Conservation (phyloP, 2,888 invertebrate genomes). For the Euzophera pinguis region DNA sequence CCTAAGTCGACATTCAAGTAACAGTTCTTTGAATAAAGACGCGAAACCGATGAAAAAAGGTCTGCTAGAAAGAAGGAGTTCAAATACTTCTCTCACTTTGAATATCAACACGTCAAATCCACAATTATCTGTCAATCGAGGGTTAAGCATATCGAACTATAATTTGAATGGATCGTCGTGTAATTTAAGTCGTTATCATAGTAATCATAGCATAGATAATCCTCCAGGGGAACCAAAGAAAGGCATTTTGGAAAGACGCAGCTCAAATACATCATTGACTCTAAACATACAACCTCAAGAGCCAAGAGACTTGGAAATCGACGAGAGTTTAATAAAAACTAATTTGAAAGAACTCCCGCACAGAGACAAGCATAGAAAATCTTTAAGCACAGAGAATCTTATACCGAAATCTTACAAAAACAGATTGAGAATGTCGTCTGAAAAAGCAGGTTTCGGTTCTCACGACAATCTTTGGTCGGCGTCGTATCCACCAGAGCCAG, state of each 20-base stretch:
- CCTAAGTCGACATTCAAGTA: slow-evolving; percentile 78
- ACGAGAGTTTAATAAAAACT: slow-evolving; percentile 55
- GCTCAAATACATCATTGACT: slow-evolving; percentile 91
- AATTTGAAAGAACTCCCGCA: slow-evolving; percentile 60
- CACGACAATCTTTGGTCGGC: slow-evolving; percentile 75
- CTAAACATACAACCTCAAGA: slow-evolving; percentile 76
- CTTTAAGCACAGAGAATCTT: slow-evolving; percentile 81
- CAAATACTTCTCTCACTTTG: slow-evolving; percentile 93
- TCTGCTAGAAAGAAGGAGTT: slow-evolving; percentile 90
- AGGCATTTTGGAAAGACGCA: slow-evolving; percentile 86
- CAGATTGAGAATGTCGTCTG: slow-evolving; percentile 51
- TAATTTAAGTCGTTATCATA: slow-evolving; percentile 70
- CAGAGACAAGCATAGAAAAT: slow-evolving; percentile 73
- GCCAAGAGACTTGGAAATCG: slow-evolving; percentile 69
- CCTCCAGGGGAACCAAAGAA: slow-evolving; percentile 64
- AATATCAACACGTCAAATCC: slow-evolving; percentile 78
- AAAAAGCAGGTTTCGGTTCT: slow-evolving; percentile 64
- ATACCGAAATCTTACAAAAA: slow-evolving; percentile 73
- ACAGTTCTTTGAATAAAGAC: slow-evolving; percentile 76
- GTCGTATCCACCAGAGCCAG: slow-evolving; percentile 57
- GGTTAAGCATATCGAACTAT: slow-evolving; percentile 73
- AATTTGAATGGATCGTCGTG: slow-evolving; percentile 74
- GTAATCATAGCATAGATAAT: slow-evolving; percentile 70
- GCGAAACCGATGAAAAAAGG: slow-evolving; percentile 81
- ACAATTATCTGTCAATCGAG: slow-evolving; percentile 67